Evolutionary conservation across 2,113 vertebrate genomes (phyloP).

Genomic region (Orcinus orca): DNA sequence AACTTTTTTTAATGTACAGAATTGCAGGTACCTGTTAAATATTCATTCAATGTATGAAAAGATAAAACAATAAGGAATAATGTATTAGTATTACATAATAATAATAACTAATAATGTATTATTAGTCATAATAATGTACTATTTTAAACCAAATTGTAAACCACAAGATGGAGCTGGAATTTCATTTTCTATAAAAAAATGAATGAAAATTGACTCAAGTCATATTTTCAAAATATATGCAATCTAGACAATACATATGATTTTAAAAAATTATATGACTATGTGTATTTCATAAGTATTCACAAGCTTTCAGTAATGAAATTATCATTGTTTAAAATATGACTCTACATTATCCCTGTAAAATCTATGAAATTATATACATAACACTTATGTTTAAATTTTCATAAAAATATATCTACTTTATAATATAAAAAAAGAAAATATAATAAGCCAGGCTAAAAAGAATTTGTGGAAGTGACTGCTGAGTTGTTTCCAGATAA

Average conservation of each 20-base stretch:
- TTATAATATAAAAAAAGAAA: not conserved
- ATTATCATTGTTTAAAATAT: not conserved
- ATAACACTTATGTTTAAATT: not conserved
- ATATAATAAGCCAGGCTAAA: not conserved
- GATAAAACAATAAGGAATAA: not conserved
- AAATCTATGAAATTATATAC: not conserved
- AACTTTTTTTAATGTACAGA: not conserved
- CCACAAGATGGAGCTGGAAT: slow-evolving; percentile 84
- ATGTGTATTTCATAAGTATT: not conserved
- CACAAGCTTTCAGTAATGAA: not conserved
- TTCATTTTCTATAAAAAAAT: slow-evolving; percentile 56
- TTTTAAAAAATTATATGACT: not conserved
- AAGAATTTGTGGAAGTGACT: not conserved
- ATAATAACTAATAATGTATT: too few species aligned
- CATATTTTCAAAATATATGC: slow-evolving; percentile 44
- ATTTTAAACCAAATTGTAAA: slow-evolving; percentile 38
- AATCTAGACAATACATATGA: not conserved
- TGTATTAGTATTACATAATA: too few species aligned
- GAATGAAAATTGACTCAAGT: slow-evolving; percentile 52
- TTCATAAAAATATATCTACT: not conserved
- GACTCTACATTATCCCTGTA: not conserved
- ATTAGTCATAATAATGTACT: not conserved
- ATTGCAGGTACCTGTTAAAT: not conserved
- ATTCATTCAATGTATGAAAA: not conserved
- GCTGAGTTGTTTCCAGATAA: not conserved